Base-by-base conservation (phyloP, 2,888 invertebrate genomes). In the Diaperis boleti region DNA sequence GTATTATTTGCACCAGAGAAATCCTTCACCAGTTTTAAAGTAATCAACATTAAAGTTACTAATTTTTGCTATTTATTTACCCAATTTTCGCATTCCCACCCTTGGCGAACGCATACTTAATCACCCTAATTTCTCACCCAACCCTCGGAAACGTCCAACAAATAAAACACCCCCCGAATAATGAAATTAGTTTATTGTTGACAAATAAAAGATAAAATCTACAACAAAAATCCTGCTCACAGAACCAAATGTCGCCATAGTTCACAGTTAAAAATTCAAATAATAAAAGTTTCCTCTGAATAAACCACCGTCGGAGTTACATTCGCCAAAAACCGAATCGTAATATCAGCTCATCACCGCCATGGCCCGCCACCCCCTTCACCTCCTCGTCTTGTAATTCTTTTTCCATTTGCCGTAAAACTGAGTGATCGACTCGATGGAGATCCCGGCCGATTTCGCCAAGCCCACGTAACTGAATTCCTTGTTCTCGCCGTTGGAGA, bases 381-480 rank as follows among this genome's bases (percentile, higher is more conserved):
- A 88, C 80, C 88, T 87, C 71, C 87, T 87, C 73, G 86, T 87
- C 74, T 88, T 88, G 62, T 85, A 83, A 17, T 88, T 85, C 72
- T 90, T 89, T 79, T 93, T 93, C 91, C 94, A 95, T 82, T 92
- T 94, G 42, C 87, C 84, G 82, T 92, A 91, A 84, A 95, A 96
- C 70, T 89, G 88, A 71, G 88, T 89, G 71, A 95, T 91, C 75
- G 90, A 88, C 80, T 95, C 92, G 56, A 94, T 85, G 72, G 91
- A 88, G 47, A 95, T 89, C 13, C 95, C 94, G 64, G 92, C 91
- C 41, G 92, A 86, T 74, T 91, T 88, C 17, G 93, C 89, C 69
- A 95, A 87, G 61, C 92, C 92, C 4, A 89, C 87, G 60, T 89
- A 87, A 79, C 91, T 92, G 76, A 92, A 91, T 68, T 89, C 87